A percentile compares a stretch with the other conserved stretches of the same genome.
phyloP scores from a whole-genome alignment of 2,888 invertebrate genomes.

The Drosophila quinaria region DNA sequence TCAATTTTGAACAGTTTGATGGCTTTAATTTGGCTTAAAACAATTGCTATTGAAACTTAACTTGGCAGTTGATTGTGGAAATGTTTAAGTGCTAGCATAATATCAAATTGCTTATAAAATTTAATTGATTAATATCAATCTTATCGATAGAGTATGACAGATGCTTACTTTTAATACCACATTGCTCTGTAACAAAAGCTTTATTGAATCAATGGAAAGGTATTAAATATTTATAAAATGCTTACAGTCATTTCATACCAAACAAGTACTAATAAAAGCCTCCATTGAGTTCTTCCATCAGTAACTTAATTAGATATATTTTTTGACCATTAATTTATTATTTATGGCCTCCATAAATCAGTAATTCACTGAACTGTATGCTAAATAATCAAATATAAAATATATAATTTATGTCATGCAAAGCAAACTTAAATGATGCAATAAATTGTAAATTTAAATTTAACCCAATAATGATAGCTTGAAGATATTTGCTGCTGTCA shows the following conservation, averaged over 20 bases:
- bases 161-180: no score
- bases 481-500: constrained; percentile 6
- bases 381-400: background rate
- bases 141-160: no score
- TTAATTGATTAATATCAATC: no score
- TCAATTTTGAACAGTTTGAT: constrained; percentile 3
- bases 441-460: no score
- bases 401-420: background rate
- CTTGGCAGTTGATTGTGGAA: background rate
- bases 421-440: background rate
- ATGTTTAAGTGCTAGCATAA: no score
- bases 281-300: background rate
- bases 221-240: no score
- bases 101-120: no score
- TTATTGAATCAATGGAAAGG: background rate
- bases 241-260: background rate
- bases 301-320: background rate
- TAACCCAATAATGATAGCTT: constrained; percentile 9
- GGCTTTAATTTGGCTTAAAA: background rate
- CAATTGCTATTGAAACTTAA: background rate
- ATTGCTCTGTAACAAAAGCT: background rate
- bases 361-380: background rate
- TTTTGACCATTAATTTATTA: no score
- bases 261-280: background rate
- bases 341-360: background rate